Evolutionary conservation across 2,113 vertebrate species (phyloP).

Genomic region (Aplodontia rufa): DNA sequence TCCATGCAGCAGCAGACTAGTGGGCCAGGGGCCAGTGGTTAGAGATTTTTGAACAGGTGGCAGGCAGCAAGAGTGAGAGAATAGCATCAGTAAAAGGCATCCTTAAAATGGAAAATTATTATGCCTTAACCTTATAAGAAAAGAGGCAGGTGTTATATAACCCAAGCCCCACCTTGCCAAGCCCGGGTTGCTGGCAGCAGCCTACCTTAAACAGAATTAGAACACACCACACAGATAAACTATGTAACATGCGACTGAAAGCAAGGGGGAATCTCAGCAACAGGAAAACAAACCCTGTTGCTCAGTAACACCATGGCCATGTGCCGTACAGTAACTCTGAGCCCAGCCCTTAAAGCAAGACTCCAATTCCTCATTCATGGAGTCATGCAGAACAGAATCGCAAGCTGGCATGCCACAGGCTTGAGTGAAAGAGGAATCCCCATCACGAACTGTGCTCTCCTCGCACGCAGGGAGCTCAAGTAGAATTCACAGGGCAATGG

Average conservation of each 20-base stretch:
- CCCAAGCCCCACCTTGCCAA: neutral
- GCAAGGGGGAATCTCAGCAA: slow-evolving; percentile 41
- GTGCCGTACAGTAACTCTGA: slow-evolving; percentile 60
- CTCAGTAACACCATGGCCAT: slow-evolving; percentile 49
- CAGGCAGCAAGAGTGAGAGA: neutral
- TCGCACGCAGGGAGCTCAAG: slow-evolving; percentile 64
- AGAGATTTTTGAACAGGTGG: slow-evolving; percentile 59
- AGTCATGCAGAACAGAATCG: slow-evolving; percentile 68
- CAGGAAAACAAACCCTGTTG: slow-evolving; percentile 64
- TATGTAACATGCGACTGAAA: neutral
- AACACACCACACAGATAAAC: slow-evolving; percentile 42
- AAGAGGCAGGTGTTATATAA: slow-evolving; percentile 44
- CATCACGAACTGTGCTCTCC: slow-evolving; percentile 73
- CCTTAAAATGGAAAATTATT: neutral
- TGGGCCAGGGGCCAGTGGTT: neutral
- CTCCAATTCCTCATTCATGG: slow-evolving; percentile 69
- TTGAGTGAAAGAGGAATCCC: slow-evolving; percentile 74
- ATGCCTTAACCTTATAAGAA: neutral
- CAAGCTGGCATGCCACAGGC: slow-evolving; percentile 49
- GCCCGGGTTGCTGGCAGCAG: neutral
- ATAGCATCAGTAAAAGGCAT: neutral
- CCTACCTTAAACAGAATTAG: slow-evolving; percentile 45
- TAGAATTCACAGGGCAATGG: slow-evolving; percentile 58
- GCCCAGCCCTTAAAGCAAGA: slow-evolving; percentile 65
- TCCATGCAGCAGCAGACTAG: neutral